A percentile compares a stretch with the other conserved stretches of the same genome.
phyloP scores from a whole-genome alignment of 2,113 vertebrate species.

The Cephalophus harveyi region DNA sequence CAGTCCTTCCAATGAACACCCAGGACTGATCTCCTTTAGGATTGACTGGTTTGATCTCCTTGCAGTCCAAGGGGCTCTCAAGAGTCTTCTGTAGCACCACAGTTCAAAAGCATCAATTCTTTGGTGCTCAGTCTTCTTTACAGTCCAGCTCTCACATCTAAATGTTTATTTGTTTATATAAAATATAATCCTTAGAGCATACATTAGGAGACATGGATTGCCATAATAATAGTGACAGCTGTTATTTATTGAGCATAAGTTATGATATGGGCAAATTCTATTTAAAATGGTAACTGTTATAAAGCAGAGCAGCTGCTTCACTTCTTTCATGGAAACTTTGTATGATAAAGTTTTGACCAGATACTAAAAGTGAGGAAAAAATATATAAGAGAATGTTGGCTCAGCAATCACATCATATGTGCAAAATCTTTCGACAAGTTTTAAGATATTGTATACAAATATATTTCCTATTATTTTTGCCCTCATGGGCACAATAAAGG shows the following conservation, averaged over 20 bases:
- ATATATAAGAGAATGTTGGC: constrained; percentile 18
- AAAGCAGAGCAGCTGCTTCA: neutral
- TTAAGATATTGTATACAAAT: constrained; percentile 10
- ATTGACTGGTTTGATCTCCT: neutral
- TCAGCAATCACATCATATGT: constrained; percentile 12
- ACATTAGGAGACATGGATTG: neutral
- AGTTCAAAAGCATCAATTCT: neutral
- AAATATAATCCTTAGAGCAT: neutral
- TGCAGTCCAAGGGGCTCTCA: neutral
- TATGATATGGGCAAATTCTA: neutral
- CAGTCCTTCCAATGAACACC: neutral
- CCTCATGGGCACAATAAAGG: neutral
- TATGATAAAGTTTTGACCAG: constrained; percentile 23
- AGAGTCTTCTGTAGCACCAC: neutral
- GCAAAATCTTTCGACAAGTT: neutral
- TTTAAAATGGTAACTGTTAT: constrained; percentile 40
- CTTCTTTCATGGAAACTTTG: neutral
- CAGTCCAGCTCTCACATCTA: neutral
- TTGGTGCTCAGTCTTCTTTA: neutral
- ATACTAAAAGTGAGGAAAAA: constrained; percentile 6
- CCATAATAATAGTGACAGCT: neutral
- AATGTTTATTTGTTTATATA: neutral
- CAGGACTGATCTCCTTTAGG: neutral
- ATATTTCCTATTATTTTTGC: constrained; percentile 39
- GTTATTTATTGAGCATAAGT: neutral